Evolutionary conservation across 2,797 vertebrate genomes (phyloP), one percentile per base, ranked within the genome.

Genomic region (Ctenochaetus hawaiiensis): DNA sequence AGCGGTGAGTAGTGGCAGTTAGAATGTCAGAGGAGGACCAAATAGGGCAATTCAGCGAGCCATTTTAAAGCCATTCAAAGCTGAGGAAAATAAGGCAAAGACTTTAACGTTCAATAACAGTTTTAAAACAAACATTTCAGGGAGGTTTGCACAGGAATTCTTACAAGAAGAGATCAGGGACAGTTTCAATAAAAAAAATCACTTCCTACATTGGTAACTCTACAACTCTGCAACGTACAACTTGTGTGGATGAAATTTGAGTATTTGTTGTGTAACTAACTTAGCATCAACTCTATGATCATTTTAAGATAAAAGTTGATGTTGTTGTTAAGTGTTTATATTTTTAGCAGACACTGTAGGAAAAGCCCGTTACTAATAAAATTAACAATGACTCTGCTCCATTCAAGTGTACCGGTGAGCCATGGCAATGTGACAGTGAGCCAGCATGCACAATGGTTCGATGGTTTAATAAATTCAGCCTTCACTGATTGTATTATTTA

Each of bases 1-100:
- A 90, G 86, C 11, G 23, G 77, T 26, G 66, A 89, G 77, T 64
- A 43, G 8, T 87, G 85, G 84, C 91, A 80, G 88, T 77, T 37
- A 60, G 69, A 67, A 86, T 86, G 80, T 90, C 73, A 85, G 74
- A 67, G 56, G 77, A 83, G 63, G 54, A 86, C 86, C 84, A 86
- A 87, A 88, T 81, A 85, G 68, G 82, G 87, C 65, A 70, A 82
- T 83, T 68, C 69, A 74, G 74, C 14, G 60, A 75, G 43, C 23
- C 60, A 67, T 41, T 41, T 41, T 41, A 41, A 41, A 41, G 11
- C 39, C 39, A 41, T 41, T 41, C 8, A 41, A 77, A 63, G 44
- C 23, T 73, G 39, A 48, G 8, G 37, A 49, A 72, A 67, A 69
- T n/a, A 17, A 47, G 51, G 18, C 39, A 44, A 59, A 30, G 26